phyloP scores from a whole-genome alignment of 64 coral and sea anemone species.

The Astreopora myriophthalma region DNA sequence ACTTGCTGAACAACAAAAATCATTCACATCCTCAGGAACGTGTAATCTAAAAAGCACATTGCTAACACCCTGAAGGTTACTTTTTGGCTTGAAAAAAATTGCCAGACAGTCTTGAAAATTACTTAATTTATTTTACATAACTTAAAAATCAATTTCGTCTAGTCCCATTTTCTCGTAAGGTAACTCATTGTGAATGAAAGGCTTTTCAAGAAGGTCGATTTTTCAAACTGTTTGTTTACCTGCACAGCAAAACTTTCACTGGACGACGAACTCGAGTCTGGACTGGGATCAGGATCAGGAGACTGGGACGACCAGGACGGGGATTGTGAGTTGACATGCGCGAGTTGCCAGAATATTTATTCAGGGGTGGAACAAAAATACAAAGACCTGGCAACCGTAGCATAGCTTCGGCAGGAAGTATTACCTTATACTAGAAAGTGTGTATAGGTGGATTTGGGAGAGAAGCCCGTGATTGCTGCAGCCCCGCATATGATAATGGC shows the following conservation, averaged over 20 bases:
- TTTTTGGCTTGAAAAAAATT: too few relatives aligned
- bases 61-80: too few relatives aligned
- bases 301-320: constrained; percentile 58
- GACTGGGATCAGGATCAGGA: constrained; percentile 80
- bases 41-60: too few relatives aligned
- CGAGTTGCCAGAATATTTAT: not conserved
- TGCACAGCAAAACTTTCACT: not conserved
- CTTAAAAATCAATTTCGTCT: not conserved
- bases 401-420: not conserved
- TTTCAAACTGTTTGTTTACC: not conserved
- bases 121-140: too few relatives aligned
- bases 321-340: constrained; percentile 39
- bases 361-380: not conserved
- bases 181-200: not conserved
- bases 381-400: not conserved
- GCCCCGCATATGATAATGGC: too few relatives aligned
- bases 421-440: not conserved
- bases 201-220: not conserved
- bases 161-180: not conserved
- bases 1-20: too few relatives aligned
- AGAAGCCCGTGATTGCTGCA: too few relatives aligned
- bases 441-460: too few relatives aligned
- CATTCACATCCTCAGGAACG: too few relatives aligned
- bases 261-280: constrained; percentile 55
- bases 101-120: too few relatives aligned